Percentiles rank a stretch among this genome's conserved stretches.
Evolutionary conservation across 2,888 invertebrate species (phyloP).

Genomic region (Mythimna pallens): DNA sequence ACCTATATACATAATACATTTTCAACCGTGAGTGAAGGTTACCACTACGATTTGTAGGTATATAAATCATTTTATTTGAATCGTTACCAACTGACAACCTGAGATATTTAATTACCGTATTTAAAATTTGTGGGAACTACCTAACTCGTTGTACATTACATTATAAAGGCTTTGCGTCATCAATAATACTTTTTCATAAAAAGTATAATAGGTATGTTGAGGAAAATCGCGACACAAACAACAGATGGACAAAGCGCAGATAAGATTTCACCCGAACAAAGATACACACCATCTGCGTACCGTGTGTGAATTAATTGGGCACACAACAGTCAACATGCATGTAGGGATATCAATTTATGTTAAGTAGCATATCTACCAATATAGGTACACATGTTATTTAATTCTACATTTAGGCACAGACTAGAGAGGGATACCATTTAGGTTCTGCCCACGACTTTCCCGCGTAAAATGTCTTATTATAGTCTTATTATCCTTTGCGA

Average conservation of each 20-base stretch:
- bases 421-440: too few relatives aligned
- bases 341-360: constrained; percentile 21
- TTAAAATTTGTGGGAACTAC: constrained; percentile 2
- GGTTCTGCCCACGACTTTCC: too few relatives aligned
- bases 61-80: background rate
- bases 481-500: background rate
- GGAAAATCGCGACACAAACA: constrained; percentile 66
- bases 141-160: background rate
- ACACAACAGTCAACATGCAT: constrained; percentile 36
- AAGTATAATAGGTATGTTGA: constrained; percentile 48
- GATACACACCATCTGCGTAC: constrained; percentile 74
- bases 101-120: background rate
- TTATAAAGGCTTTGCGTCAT: background rate
- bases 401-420: background rate
- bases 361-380: constrained; percentile 3
- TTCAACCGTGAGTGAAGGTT: constrained; percentile 18
- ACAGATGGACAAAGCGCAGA: constrained; percentile 81
- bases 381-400: background rate
- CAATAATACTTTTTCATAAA: constrained; percentile 4
- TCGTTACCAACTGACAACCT: too few relatives aligned
- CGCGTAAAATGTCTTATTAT: background rate
- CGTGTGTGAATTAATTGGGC: constrained; percentile 56
- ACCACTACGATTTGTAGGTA: background rate
- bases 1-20: too few relatives aligned
- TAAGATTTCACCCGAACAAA: constrained; percentile 85